Base-by-base conservation (phyloP, 1,140 invertebrate species). In the Drosophila ficusphila region DNA sequence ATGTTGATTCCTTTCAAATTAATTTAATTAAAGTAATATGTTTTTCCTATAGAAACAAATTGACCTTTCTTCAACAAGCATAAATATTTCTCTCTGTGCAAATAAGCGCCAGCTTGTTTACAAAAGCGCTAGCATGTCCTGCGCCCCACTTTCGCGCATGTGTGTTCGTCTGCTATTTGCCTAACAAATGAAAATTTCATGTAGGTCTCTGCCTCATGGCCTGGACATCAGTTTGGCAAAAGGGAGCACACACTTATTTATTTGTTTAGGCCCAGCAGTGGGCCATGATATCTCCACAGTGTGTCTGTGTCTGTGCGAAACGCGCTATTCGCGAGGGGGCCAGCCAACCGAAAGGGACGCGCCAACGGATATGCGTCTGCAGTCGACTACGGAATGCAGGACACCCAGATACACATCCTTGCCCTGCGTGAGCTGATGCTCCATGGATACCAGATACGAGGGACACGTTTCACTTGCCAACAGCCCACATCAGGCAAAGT, bases 131-230 rank as follows among this genome's bases (percentile, higher is more conserved):
- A 33, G 39, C 69, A 51, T 61, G 69, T 72, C 48, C 62, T 68
- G 42, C 42, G 33, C 41, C 38, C 62, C 62, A 70, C 38, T 70
- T 57, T 38, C 33, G 67, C 38, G 65, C 72, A 53, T 51, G 57
- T 79, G 52, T 54, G 54, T 72, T 56, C 46, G 48, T 64, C 54
- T 68, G 44, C 23, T 82, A 82, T 88, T 88, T 88, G 74, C 82
- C 79, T 76, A 88, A 82, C 82, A 88, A 88, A 88, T 88, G 82
- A 88, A 88, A 88, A 69, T 88, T 88, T 88, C 78, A 79, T 88
- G 82, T 82, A 75, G 57, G 57, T 41, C 54, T 18, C 57, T 41
- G 18, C 25, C 33, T 48, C 41, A 61, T 67, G 53, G 70, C 44
- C 75, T 62, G 79, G 58, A 70, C 73, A 83, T 69, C 78, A 82